Evolutionary conservation across 1,140 invertebrate genomes (phyloP).

Genomic region (Bombus pascuorum): DNA sequence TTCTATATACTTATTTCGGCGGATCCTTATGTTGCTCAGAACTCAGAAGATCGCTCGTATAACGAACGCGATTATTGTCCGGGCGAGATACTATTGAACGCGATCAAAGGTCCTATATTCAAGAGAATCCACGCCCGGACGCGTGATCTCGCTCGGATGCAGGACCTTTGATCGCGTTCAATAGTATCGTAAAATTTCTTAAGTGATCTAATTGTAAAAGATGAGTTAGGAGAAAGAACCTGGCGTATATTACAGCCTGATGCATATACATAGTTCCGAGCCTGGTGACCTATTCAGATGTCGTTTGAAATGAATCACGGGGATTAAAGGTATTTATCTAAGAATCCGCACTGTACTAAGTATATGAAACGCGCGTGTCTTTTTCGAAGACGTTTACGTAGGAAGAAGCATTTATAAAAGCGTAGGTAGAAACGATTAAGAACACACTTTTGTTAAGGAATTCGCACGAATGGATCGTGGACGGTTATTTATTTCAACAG

Average conservation of each 20-base stretch:
- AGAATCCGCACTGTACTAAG: neutral
- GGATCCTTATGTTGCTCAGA: neutral
- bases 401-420: neutral
- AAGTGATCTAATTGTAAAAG: conserved; percentile 38
- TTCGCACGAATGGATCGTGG: neutral
- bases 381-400: neutral
- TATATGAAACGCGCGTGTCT: neutral
- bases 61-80: neutral
- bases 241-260: neutral
- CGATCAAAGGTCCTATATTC: too few species aligned
- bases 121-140: too few species aligned
- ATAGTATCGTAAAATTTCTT: conserved; percentile 22
- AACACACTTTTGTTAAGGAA: neutral
- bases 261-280: neutral
- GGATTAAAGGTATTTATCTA: neutral
- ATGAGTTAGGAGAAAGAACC: conserved; percentile 25
- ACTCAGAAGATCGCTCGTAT: too few species aligned
- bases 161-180: conserved; percentile 22
- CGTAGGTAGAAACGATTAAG: neutral
- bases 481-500: neutral
- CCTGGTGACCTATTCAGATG: conserved; percentile 8
- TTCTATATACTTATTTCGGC: neutral
- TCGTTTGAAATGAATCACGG: neutral
- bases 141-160: neutral
- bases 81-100: too few species aligned